These are phyloP conservation scores for Athene noctua DNA, from an alignment of 2,113 vertebrate species.

Conservation along the genomic window DNA sequence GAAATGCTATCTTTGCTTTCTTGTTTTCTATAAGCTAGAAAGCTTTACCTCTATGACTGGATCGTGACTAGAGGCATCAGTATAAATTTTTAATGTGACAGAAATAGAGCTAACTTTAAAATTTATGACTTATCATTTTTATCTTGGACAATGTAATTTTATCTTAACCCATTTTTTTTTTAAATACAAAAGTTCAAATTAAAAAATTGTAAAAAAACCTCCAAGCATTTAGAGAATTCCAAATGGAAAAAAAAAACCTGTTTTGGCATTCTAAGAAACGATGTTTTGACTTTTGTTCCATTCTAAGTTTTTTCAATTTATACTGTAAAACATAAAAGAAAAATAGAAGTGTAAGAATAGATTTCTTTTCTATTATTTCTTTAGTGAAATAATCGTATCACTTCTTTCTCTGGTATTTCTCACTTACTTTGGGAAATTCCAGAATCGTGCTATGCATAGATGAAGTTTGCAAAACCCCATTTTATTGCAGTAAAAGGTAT, in stretches of 20 bases:
- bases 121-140: neutral
- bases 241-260: neutral
- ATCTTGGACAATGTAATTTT: neutral
- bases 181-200: neutral
- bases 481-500: neutral
- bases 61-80: neutral
- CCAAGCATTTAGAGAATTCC: neutral
- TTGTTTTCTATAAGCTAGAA: neutral
- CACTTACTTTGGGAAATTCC: neutral
- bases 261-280: neutral
- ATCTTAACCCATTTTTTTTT: neutral
- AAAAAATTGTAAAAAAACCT: neutral
- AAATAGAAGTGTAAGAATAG: neutral
- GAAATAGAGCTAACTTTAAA: neutral
- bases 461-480: neutral
- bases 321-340: neutral
- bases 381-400: neutral
- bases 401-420: neutral
- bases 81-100: neutral
- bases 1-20: neutral
- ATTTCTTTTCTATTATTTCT: neutral
- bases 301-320: neutral
- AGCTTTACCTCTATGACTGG: neutral
- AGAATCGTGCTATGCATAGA: accelerated
- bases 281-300: neutral